Conservation (phyloP, 2,113 vertebrate species). For the Poicephalus meyeri region DNA sequence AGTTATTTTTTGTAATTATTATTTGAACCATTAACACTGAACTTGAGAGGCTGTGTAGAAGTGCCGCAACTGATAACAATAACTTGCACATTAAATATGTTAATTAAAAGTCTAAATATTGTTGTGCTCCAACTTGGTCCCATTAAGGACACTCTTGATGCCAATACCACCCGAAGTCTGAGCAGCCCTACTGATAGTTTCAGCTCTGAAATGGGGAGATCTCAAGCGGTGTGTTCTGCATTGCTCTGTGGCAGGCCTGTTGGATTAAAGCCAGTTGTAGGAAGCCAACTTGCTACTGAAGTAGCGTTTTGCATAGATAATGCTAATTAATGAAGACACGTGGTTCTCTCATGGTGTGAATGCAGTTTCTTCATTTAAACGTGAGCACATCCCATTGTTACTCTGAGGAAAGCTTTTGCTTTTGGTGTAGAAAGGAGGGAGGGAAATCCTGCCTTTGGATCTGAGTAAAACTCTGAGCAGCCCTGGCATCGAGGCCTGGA, state of each 20-base stretch:
- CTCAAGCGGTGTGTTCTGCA: background rate
- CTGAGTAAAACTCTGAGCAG: background rate
- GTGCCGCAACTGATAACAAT: background rate
- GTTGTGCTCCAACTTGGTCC: background rate
- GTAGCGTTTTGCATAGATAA: background rate
- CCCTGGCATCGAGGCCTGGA: background rate
- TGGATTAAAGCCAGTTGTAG: background rate
- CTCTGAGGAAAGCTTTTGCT: background rate
- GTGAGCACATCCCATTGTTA: rapidly evolving
- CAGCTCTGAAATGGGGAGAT: background rate
- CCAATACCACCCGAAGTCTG: rapidly evolving
- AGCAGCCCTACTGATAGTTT: background rate
- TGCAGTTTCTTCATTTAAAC: background rate
- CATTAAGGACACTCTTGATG: background rate
- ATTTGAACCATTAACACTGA: background rate
- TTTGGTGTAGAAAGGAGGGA: background rate
- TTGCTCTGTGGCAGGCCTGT: background rate
- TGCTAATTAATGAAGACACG: background rate
- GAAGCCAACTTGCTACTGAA: background rate
- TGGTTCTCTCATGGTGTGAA: background rate
- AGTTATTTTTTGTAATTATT: background rate
- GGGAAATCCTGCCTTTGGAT: background rate
- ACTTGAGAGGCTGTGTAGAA: background rate
- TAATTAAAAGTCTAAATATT: background rate
- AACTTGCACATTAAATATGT: background rate